A percentile compares a stretch with the other conserved stretches of the same genome.
Conservation (phyloP, 2,797 vertebrate genomes). For the Heteromormyrus szaboi region DNA sequence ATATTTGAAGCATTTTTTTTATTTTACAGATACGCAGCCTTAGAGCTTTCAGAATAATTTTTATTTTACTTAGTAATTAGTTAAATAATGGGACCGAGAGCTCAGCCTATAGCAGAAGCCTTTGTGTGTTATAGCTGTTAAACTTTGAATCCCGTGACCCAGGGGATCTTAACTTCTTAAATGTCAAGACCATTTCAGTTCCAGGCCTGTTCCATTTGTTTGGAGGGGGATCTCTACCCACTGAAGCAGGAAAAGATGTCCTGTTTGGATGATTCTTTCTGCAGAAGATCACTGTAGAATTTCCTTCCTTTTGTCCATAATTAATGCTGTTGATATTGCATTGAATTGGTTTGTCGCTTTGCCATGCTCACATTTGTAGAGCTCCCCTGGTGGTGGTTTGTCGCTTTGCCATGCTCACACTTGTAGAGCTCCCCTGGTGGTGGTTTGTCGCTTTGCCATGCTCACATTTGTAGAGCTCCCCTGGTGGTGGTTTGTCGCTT, state of each 20-base stretch:
- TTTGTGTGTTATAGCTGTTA: background rate
- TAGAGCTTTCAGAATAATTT: background rate
- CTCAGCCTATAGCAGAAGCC: background rate
- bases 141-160: background rate
- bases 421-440: background rate
- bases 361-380: background rate
- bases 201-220: background rate
- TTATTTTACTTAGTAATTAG: background rate
- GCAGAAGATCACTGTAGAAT: background rate
- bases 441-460: background rate
- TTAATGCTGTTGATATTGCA: background rate
- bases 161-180: background rate
- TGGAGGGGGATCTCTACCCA: background rate
- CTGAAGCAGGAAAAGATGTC: background rate
- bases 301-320: background rate
- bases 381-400: background rate
- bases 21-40: background rate
- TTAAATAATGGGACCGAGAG: background rate
- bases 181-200: background rate
- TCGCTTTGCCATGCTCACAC: background rate
- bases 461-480: background rate
- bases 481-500: background rate
- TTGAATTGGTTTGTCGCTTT: background rate
- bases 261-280: background rate
- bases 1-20: background rate